Conservation (phyloP, 1,140 invertebrate species). For the Drosophila carrolli region DNA sequence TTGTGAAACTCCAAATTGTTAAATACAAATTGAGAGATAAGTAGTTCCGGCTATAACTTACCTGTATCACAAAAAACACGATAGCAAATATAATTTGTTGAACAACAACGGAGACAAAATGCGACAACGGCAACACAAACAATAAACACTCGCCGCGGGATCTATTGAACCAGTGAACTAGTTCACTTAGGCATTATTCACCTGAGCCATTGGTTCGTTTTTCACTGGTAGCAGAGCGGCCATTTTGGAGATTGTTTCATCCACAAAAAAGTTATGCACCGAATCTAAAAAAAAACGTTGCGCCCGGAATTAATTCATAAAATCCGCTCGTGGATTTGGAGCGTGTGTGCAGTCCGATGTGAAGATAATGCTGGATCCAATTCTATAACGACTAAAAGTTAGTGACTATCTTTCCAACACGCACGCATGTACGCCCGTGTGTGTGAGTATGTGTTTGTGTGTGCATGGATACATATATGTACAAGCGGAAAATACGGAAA, state of each 20-base stretch:
- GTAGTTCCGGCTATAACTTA: neutral
- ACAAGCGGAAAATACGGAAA: conserved; percentile 53
- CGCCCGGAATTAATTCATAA: conserved; percentile 63
- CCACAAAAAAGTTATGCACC: conserved; percentile 80
- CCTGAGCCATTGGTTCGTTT: conserved; percentile 46
- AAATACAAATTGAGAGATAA: neutral
- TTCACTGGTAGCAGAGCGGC: conserved; percentile 59
- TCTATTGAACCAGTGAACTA: conserved; percentile 45
- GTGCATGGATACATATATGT: conserved; percentile 62
- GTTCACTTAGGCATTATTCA: conserved; percentile 45
- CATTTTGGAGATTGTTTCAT: conserved; percentile 81
- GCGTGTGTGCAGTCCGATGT: conserved; percentile 58
- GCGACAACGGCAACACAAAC: conserved; percentile 37
- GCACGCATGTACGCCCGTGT: conserved; percentile 64
- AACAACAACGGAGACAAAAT: conserved; percentile 8
- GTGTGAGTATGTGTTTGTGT: conserved; percentile 64
- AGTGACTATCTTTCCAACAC: conserved; percentile 72
- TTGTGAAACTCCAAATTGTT: neutral
- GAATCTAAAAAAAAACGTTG: conserved; percentile 68
- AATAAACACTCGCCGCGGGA: conserved; percentile 40
- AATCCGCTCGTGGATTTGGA: conserved; percentile 56
- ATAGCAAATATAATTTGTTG: neutral
- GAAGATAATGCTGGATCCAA: conserved; percentile 61
- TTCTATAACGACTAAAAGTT: conserved; percentile 70
- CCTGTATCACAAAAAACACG: neutral